Evolutionary conservation across 1,140 invertebrate genomes (phyloP), one percentile per base, ranked within the genome.

Genomic region (Rhynchophorus ferrugineus): DNA sequence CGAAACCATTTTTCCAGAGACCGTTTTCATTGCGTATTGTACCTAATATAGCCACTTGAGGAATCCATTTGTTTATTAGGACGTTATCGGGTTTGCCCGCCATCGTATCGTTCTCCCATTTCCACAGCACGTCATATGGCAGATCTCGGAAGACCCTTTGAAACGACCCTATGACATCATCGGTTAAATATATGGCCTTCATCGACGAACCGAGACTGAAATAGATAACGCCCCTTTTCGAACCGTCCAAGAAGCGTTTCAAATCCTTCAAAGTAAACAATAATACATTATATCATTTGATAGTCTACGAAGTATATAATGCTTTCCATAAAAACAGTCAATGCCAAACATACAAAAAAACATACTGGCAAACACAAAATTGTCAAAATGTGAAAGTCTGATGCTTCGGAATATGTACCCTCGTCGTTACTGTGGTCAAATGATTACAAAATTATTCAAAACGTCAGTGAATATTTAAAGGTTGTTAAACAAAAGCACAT

Each of bases 71-170:
- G 3, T 46, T 58, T 16, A 74, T 63, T 21, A 60, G 66, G 6
- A 80, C 70, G 58, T 79, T 79, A 11, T 69, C 53, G 1, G 70
- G 63, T 38, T 66, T 55, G 21, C 60, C 62, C 5, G 59, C 58
- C 19, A 75, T 43, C 9, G 49, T 46, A 16, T 68, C 63, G 9
- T 55, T 9, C 16, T 75, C 73, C 56, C 73, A 76, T 62, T 78
- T 79, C 74, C 75, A 79, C n/a, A 80, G 56, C 2, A 80, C 65
- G 41, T 69, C 67, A 51, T 69, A 75, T 8, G 73, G 69, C 13
- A 79, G 49, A 47, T 73, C 67, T 17, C 62, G 44, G 50, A 77
- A 77, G 13, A 65, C 67, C 34, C 72, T 67, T 7, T 69, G 50
- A 9, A 76, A 49, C n/a, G 62, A 66, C 54, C 74, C 53, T 18